A percentile compares a stretch with the other conserved stretches of the same genome.
These are phyloP conservation scores for Stomatorhinus ivindoensis DNA, from an alignment of 2,113 vertebrate species.

Conservation along the genomic window DNA sequence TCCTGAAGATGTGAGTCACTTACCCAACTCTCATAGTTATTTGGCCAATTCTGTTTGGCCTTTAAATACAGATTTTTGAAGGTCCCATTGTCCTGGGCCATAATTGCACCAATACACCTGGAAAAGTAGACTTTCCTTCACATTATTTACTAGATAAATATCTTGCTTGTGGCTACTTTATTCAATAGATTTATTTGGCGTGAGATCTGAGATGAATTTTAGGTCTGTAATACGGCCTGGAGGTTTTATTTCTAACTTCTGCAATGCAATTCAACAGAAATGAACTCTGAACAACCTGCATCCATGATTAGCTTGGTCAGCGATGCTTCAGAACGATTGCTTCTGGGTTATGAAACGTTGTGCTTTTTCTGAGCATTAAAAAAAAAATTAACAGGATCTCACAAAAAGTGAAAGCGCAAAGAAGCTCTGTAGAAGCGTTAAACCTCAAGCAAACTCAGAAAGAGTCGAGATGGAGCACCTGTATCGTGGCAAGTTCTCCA, in stretches of 20 bases:
- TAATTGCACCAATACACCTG: background rate
- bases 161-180: background rate
- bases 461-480: background rate
- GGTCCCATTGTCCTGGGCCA: background rate
- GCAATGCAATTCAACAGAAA: background rate
- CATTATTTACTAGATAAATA: background rate
- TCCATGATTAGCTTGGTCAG: background rate
- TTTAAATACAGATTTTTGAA: background rate
- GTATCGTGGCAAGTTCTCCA: background rate
- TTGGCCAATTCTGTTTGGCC: background rate
- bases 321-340: background rate
- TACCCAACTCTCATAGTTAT: background rate
- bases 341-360: background rate
- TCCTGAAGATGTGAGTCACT: constrained; percentile 87
- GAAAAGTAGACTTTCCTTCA: background rate
- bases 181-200: background rate
- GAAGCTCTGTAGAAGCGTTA: background rate
- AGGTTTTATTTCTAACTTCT: background rate
- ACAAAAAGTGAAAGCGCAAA: background rate
- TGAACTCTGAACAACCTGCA: background rate
- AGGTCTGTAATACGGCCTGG: background rate
- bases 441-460: background rate
- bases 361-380: background rate
- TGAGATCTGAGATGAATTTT: background rate
- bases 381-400: background rate